A percentile compares a stretch with the other conserved stretches of the same genome.
Evolutionary conservation across 2,797 vertebrate genomes (phyloP).

Genomic region (Diplodus puntazzo): DNA sequence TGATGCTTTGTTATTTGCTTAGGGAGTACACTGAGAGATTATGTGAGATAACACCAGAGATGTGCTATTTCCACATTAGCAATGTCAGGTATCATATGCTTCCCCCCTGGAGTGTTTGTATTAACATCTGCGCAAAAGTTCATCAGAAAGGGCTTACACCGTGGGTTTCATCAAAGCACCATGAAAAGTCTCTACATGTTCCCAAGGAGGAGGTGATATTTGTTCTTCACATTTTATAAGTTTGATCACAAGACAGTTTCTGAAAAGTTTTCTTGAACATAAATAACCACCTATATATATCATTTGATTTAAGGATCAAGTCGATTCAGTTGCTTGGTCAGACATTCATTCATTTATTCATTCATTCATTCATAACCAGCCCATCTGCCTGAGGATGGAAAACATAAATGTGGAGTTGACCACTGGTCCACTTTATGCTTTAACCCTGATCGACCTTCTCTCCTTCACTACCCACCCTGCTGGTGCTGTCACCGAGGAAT

Average conservation of each 20-base stretch:
- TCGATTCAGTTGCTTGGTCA: background rate
- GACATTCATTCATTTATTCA: background rate
- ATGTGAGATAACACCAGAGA: constrained; percentile 31
- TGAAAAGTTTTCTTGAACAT: background rate
- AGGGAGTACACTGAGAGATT: constrained; percentile 54
- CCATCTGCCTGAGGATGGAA: background rate
- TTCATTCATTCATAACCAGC: background rate
- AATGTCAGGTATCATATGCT: constrained; percentile 17
- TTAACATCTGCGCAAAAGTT: constrained; percentile 35
- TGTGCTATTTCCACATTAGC: constrained; percentile 48
- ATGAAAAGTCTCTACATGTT: constrained; percentile 55
- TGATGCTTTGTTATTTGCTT: constrained; percentile 67
- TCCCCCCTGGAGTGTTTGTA: constrained; percentile 5
- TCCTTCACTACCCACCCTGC: background rate
- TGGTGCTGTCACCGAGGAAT: background rate
- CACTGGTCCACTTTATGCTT: background rate
- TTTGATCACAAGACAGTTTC: background rate
- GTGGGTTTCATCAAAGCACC: constrained; percentile 17
- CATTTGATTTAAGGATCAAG: background rate
- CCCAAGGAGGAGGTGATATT: constrained; percentile 4
- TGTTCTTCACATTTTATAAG: background rate
- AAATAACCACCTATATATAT: background rate
- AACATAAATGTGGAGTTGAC: background rate
- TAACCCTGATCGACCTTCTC: background rate
- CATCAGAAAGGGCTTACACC: constrained; percentile 42